Base-by-base conservation (phyloP, 2,888 invertebrate genomes). In the Spodoptera exigua region DNA sequence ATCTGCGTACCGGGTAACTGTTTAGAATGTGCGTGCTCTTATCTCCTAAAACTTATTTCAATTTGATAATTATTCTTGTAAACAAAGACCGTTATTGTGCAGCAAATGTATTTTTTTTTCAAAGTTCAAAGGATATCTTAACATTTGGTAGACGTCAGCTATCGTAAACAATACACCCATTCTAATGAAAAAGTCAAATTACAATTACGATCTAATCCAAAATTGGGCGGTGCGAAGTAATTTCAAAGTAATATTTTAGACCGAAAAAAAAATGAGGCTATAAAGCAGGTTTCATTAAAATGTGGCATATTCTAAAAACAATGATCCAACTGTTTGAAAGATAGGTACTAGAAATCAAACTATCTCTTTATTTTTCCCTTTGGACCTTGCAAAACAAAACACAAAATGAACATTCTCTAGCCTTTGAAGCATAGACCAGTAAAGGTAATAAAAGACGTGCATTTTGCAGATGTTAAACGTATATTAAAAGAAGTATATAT, bases 381-480 rank as follows among this genome's bases (percentile, higher is more conserved):
- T 27, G 27, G 27, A 27, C 27, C 7, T 9, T 27, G 9, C 5
- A 27, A 27, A 27, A 7, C 27, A 27, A 27, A 27, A 27, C 27
- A 27, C 9, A 27, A 9, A 5, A 27, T 0, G 27, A 5, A 9
- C 5, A 27, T 9, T 27, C 27, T 9, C 7, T 27, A 5, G 5
- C 0, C 5, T 27, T 27, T 27, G 27, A 27, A 5, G 9, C 7
- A 18, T 10, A 12, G 18, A 16, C 2, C 2, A 17, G 34, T 43
- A 1, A 18, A 16, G 12, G 4, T 3, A 17, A 35, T 10, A 5
- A 13, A n/a, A 7, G 1, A 37, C 35, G 40, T 9, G 13, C 39
- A 3, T 21, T 51, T 76, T 77, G 34, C 70, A 76, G 77, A 67
- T 76, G 75, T 45, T 47, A 51, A 18, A 32, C 11, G 54, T 43